Evolutionary conservation across 1,140 invertebrate genomes (phyloP).

Genomic region (Copidosoma floridanum): DNA sequence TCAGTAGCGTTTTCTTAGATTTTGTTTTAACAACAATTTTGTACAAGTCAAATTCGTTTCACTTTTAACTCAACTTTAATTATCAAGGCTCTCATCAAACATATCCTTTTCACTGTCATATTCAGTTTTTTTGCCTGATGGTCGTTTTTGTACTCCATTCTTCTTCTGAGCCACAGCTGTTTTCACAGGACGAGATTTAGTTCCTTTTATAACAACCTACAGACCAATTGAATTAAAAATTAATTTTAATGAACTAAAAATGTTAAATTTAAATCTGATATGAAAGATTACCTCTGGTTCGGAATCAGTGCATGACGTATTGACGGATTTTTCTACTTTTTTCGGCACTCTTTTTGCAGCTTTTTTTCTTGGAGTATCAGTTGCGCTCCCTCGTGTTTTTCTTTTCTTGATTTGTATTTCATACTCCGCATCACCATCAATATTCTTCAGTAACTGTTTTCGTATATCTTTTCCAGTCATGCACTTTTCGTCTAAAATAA

Average conservation of each 20-base stretch:
- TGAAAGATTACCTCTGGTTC: conserved; percentile 43
- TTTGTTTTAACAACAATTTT: conserved; percentile 5
- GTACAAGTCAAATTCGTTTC: conserved; percentile 9
- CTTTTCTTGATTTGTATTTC: conserved; percentile 50
- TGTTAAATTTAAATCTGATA: too few species aligned
- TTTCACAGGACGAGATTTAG: conserved; percentile 31
- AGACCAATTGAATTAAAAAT: conserved; percentile 14
- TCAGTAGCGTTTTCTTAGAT: too few species aligned
- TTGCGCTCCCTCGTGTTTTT: conserved; percentile 17
- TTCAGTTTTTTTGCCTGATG: conserved; percentile 12
- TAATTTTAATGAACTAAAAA: too few species aligned
- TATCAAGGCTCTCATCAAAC: conserved; percentile 35
- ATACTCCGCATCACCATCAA: conserved; percentile 48
- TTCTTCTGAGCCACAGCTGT: conserved; percentile 1
- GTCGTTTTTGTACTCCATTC: conserved; percentile 6
- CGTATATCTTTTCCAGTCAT: conserved; percentile 41
- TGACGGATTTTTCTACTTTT: conserved; percentile 12
- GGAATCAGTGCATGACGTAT: conserved; percentile 27
- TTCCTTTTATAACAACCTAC: conserved; percentile 36
- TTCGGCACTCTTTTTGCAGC: conserved; percentile 22
- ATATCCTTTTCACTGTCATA: conserved; percentile 43
- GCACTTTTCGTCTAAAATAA: conserved; percentile 46
- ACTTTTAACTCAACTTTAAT: conserved; percentile 9
- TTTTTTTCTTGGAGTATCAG: conserved; percentile 1
- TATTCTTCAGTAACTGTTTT: conserved; percentile 37